Evolutionary conservation across 2,113 vertebrate species (phyloP), one percentile per base, ranked within the genome.

Genomic region (Vulpes lagopus): DNA sequence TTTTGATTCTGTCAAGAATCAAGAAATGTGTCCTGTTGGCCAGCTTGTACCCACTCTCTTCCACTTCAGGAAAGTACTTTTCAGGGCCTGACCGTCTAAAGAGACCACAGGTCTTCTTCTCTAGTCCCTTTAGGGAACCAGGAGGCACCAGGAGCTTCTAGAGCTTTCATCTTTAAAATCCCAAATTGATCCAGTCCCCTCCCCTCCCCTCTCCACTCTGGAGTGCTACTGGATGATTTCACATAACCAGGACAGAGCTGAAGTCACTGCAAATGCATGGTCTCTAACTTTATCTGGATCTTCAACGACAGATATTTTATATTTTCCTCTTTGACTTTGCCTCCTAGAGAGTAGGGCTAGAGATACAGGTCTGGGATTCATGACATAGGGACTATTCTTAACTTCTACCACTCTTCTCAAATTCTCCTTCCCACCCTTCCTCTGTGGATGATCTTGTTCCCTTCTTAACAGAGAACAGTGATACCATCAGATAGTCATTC

Each of bases 251-350:
- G n/a, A 35, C 5, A 5, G 60, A 64, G 32, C 8, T 43, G 60
- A 97, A 95, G 69, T 64, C 23, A 88, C 43, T 62, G 30, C 2
- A 53, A 69, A 91, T 38, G 35, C 38, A 51, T 10, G 5, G 43
- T 20, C 14, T 90, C 27, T 84, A 60, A 83, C 30, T 69, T 82
- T 30, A 86, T 32, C 49, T 90, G 60, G 62, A 90, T 69, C 65
- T 89, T 92, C 60, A 93, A 23, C 27, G 67, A 88, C 14, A 93
- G n/a, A 57, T 20, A 11, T 80, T 82, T 95, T 89, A 30, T 87
- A 53, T 87, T 92, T 84, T 88, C 38, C 20, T 92, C 51, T 30
- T 73, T 27, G 76, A 60, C 51, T 83, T 92, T 25, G 11, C 94
- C 49, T 80, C 49, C 38, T 55, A 38, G 35, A 64, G 57, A 92